Base-by-base conservation (phyloP, 2,113 vertebrate species). In the Pica pica region DNA sequence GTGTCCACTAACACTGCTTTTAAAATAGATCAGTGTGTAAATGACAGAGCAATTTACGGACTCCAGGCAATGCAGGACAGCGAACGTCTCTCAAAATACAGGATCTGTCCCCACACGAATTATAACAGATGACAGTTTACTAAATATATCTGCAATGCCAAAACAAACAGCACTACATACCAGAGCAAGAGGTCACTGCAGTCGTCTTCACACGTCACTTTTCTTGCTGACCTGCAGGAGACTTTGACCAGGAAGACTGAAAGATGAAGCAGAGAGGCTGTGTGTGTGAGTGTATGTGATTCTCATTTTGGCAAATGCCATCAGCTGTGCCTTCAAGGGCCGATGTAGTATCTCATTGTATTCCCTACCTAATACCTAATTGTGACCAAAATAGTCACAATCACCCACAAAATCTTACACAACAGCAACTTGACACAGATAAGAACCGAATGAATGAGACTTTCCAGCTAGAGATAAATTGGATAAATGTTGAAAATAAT, bases 91-190 rank as follows among this genome's bases (percentile, higher is more conserved):
- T 83, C 91, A 93, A 94, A 96, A 86, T 39, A 92, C 23, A 15
- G 49, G 64, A 88, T 84, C 68, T 92, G 87, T 71, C 82, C 83
- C 80, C 64, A 77, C 71, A 93, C 14, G 13, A 76, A 65, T 78
- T 60, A 7, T 8, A 83, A 78, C 86, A 95, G 57, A 95, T 91
- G 95, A 94, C 89, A 78, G 68, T 86, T 94, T 76, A 33, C 96
- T 95, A 97, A 96, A 95, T 88, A 91, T 96, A 96, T 74, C 90
- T 7, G 1, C 35, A 30, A 24, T 42, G 57, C 83, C 93, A 91
- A 94, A 94, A 83, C 55, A 96, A 95, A 93, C 65, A 92, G 46
- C 53, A 26, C 57, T 30, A 33, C 79, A 33, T 86, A 91, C 57
- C 82, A 82, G 77, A 96, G 83, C n/a, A 83, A 64, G 84, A 31